Base-by-base conservation (phyloP, 2,888 invertebrate genomes). In the Tromatobia lineatoria region DNA sequence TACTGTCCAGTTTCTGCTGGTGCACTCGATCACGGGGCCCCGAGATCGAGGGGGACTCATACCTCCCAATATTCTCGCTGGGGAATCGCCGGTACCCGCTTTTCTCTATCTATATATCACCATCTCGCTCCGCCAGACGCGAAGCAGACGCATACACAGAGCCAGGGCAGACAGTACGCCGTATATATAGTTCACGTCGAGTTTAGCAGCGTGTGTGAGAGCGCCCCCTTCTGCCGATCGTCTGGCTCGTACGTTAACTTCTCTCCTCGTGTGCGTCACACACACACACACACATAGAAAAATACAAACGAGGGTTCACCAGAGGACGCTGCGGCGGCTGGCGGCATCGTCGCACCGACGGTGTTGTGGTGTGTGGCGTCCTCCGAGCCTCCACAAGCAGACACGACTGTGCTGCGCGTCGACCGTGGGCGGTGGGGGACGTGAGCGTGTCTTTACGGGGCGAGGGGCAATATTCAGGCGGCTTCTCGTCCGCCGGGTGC, bases 361-460 rank as follows among this genome's bases (percentile, higher is more conserved):
- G 7, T n/a, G 25, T 4, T 70, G 57, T 76, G 73, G 79, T 77
- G 47, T 59, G 47, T 71, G 69, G 74, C 82, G 88, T 86, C 89
- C 88, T 87, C 87, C 67, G 85, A 82, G 82, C 77, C 88, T 82
- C 86, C 64, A 76, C 76, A 75, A 75, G 20, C 52, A 80, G 70
- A 69, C 82, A 86, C 85, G 87, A 88, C 83, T 82, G 87, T 86
- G 89, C 88, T 86, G 87, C 83, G 86, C 85, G 84, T 80, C 74
- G 87, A 80, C 81, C 78, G 89, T 88, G 88, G 83, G 82, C 47
- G 82, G 85, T 74, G 82, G 85, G 81, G 85, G 85, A 78, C 82
- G 23, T 25, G 42, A 57, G 64, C 64, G 34, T 23, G n/a, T 25
- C 69, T 42, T 38, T 38, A 47, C 47, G 50, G 13, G 67, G 20